Evolutionary conservation across 1,140 invertebrate genomes (phyloP).

Genomic region (Eupristina koningsbergeri): DNA sequence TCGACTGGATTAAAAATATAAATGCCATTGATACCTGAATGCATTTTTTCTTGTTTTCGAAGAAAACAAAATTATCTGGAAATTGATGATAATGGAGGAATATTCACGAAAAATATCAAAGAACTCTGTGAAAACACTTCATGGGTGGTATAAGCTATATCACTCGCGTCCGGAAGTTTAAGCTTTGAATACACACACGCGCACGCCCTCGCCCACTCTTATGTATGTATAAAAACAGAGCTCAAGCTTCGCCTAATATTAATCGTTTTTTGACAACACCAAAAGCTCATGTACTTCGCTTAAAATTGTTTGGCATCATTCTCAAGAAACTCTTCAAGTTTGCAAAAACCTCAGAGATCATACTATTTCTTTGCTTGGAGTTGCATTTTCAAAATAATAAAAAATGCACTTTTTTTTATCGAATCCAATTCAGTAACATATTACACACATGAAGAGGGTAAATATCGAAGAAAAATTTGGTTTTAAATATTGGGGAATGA

Average conservation of each 20-base stretch:
- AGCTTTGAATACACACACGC: not conserved
- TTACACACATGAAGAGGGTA: no score
- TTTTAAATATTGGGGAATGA: no score
- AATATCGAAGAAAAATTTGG: no score
- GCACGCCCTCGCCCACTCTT: not conserved
- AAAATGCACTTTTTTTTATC: not conserved
- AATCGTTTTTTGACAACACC: not conserved
- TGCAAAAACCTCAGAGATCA: not conserved
- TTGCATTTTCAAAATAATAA: not conserved
- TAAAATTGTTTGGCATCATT: not conserved
- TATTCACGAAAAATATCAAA: not conserved
- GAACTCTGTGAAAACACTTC: conserved; percentile 12
- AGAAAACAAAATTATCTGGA: not conserved
- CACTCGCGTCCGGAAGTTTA: not conserved
- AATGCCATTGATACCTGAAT: not conserved
- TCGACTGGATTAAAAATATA: not conserved
- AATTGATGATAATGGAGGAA: not conserved
- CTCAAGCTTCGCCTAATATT: conserved; percentile 4
- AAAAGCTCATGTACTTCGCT: no score
- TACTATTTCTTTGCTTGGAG: not conserved
- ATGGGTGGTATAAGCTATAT: not conserved
- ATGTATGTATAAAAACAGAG: not conserved
- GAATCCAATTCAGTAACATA: no score
- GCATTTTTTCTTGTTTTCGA: not conserved
- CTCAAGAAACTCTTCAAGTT: not conserved